Conservation (phyloP, 2,113 vertebrate genomes). For the Eptesicus fuscus region DNA sequence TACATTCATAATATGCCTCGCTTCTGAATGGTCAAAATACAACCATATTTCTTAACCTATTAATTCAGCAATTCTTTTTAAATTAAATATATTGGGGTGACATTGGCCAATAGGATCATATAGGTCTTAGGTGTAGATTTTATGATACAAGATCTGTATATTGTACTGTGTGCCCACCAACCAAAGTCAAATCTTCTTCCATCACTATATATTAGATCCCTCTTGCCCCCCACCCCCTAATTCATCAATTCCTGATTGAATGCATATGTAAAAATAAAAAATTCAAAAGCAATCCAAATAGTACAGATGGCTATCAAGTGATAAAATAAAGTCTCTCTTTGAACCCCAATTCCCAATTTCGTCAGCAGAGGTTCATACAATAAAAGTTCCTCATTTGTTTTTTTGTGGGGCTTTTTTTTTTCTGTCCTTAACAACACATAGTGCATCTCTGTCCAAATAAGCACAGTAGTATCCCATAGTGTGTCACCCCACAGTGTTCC, state of each 20-base stretch:
- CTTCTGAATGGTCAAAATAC: background rate
- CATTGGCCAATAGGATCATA: background rate
- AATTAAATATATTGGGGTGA: background rate
- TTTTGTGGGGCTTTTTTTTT: background rate
- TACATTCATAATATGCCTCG: background rate
- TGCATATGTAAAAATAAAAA: slow-evolving; percentile 9
- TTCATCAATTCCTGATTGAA: slow-evolving; percentile 11
- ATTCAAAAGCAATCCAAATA: background rate
- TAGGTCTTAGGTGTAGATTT: background rate
- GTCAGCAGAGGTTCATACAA: background rate
- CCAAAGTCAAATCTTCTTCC: background rate
- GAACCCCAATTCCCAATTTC: background rate
- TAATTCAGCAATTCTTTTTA: slow-evolving; percentile 7
- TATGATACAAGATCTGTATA: background rate
- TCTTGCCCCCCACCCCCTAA: background rate
- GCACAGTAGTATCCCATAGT: background rate
- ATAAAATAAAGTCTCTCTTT: background rate
- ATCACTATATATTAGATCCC: background rate
- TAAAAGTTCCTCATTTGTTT: background rate
- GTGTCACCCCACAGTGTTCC: background rate
- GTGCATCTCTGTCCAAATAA: background rate
- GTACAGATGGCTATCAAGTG: background rate
- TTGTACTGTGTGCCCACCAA: background rate
- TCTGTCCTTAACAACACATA: background rate
- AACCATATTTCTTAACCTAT: slow-evolving; percentile 33